Base-by-base conservation (phyloP, 2,797 vertebrate species). In the Sus cebifrons region DNA sequence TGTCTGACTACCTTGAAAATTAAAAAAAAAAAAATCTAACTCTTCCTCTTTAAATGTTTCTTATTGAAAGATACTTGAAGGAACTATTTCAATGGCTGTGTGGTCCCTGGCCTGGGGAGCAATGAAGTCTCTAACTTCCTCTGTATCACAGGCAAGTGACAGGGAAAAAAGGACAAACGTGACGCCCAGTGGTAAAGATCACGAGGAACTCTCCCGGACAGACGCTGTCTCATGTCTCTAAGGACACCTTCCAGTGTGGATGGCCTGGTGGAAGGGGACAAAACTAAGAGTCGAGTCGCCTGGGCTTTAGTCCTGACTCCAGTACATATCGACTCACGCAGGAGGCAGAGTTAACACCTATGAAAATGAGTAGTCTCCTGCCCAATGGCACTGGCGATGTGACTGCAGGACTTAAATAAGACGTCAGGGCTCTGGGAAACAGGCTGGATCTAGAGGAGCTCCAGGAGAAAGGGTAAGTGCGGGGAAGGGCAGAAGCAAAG, bases 131-230 rank as follows among this genome's bases (percentile, higher is more conserved):
- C 2, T 54, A 65, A 89, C 12, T 78, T 73, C 20, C 44, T 91
- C 44, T 64, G 32, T 86, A 36, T 86, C 58, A 70, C 54, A 89
- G 52, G n/a, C 16, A 83, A 68, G 20, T 81, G 56, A 85, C 71
- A 49, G 6, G 25, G 49, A n/a, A 91, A 36, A 77, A 89, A 65
- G 36, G 36, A 71, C 44, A 90, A 75, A 58, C 0, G 52, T 71
- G 12, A 67, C 21, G 89, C 60, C 49, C 67, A 73, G 40, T 73
- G 36, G 49, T 52, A 78, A 60, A 78, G 16, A 21, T 52, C 29
- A 81, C 5, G 18, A 67, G 20, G 74, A 96, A 82, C 52, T 88
- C 62, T 89, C 85, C 58, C 49, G 9, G 25, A 77, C 81, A 85
- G 70, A 75, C n/a, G 49, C n/a, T 16, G 36, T 32, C 49, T 79